These are phyloP conservation scores for Diogma glabrata DNA, from an alignment of 2,888 invertebrate species.

Conservation along the genomic window DNA sequence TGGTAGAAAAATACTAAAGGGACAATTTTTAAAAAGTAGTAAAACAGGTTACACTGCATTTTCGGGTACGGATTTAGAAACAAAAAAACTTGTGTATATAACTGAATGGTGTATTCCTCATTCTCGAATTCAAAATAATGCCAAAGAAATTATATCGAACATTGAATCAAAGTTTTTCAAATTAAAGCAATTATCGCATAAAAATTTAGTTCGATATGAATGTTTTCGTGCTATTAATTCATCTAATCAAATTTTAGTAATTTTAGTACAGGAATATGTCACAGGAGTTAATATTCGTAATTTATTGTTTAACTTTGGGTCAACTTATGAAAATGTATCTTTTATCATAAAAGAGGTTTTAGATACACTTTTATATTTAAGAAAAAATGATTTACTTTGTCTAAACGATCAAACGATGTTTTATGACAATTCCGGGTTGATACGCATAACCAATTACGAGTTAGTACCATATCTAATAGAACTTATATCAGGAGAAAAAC, in stretches of 20 bases:
- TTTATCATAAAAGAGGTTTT: neutral
- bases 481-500: too few relatives aligned
- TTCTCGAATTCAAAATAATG: too few relatives aligned
- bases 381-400: neutral
- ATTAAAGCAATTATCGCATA: neutral
- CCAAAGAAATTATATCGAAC: too few relatives aligned
- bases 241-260: neutral
- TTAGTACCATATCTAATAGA: neutral
- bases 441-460: neutral
- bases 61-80: too few relatives aligned
- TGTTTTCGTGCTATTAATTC: neutral
- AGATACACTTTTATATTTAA: slow-evolving; percentile 1
- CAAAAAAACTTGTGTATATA: too few relatives aligned
- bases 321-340: neutral
- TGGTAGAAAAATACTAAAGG: too few relatives aligned
- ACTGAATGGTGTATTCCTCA: too few relatives aligned
- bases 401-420: neutral
- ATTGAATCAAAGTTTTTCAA: neutral
- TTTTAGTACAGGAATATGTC: neutral
- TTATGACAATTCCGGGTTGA: neutral
- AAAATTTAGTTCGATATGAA: slow-evolving; percentile 4
- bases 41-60: too few relatives aligned
- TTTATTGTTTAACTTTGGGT: neutral
- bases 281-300: neutral
- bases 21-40: too few relatives aligned